Evolutionary conservation across 2,113 vertebrate genomes (phyloP).

Genomic region (human (Homo sapiens)): DNA sequence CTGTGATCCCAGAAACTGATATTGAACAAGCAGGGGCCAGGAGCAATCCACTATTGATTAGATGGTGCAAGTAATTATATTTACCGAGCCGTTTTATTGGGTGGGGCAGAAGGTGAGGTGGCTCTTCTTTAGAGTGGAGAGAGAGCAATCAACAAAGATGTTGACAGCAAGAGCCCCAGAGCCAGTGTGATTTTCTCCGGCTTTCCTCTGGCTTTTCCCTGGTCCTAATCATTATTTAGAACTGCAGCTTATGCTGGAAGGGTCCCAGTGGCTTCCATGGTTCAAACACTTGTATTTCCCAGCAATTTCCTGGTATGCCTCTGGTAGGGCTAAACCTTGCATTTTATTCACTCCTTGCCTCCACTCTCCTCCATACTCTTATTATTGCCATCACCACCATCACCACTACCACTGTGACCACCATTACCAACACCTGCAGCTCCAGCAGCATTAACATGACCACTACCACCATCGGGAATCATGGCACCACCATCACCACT

Average conservation of each 20-base stretch:
- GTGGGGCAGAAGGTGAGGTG: slow-evolving; percentile 75
- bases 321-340: background rate
- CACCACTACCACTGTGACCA: background rate
- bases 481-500: background rate
- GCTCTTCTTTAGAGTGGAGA: slow-evolving; percentile 74
- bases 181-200: slow-evolving; percentile 49
- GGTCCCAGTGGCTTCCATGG: slow-evolving; percentile 44
- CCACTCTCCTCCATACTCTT: background rate
- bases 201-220: slow-evolving; percentile 9
- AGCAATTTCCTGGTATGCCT: background rate
- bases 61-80: slow-evolving; percentile 81
- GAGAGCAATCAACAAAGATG: slow-evolving; percentile 75
- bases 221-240: slow-evolving; percentile 24
- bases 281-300: background rate
- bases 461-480: too few relatives aligned
- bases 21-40: slow-evolving; percentile 81
- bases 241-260: slow-evolving; percentile 19
- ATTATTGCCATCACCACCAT: too few relatives aligned
- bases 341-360: background rate
- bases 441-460: too few relatives aligned
- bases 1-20: slow-evolving; percentile 80
- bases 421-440: background rate
- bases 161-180: slow-evolving; percentile 53
- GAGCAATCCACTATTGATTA: slow-evolving; percentile 86
- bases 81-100: slow-evolving; percentile 80